Conservation (phyloP, 2,888 invertebrate genomes). For the Clistopyga incitator region DNA sequence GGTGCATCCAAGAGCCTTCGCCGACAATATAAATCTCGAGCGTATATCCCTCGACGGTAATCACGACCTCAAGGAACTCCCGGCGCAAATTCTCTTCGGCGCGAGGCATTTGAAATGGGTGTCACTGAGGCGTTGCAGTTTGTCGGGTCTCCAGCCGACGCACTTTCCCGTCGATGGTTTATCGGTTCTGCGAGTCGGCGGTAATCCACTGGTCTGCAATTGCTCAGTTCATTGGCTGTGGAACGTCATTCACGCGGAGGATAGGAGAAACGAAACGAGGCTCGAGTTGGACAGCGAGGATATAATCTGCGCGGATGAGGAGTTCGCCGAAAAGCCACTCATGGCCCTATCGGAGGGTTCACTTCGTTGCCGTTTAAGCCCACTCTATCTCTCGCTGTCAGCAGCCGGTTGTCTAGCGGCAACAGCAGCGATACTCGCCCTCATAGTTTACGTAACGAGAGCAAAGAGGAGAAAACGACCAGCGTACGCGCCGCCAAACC, state of each 20-base stretch:
- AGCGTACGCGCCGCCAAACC: conserved; percentile 78
- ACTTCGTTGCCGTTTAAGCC: conserved; percentile 79
- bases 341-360: conserved; percentile 80
- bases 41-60: conserved; percentile 92
- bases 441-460: conserved; percentile 81
- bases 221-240: conserved; percentile 95
- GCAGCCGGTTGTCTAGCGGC: conserved; percentile 82
- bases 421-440: conserved; percentile 79
- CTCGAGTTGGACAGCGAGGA: conserved; percentile 81
- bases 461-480: conserved; percentile 79
- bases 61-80: conserved; percentile 89
- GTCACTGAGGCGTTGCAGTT: conserved; percentile 91
- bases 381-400: conserved; percentile 81
- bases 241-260: conserved; percentile 87
- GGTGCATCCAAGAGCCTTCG: conserved; percentile 92
- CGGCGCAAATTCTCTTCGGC: conserved; percentile 93
- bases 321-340: conserved; percentile 81
- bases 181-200: conserved; percentile 90
- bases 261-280: conserved; percentile 80
- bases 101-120: conserved; percentile 91
- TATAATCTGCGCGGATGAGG: conserved; percentile 81
- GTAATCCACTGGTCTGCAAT: conserved; percentile 94
- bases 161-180: conserved; percentile 94
- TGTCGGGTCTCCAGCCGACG: conserved; percentile 91
- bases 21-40: conserved; percentile 93